phyloP scores from a whole-genome alignment of 2,888 invertebrate species.

The Hofmannophila pseudospretella region DNA sequence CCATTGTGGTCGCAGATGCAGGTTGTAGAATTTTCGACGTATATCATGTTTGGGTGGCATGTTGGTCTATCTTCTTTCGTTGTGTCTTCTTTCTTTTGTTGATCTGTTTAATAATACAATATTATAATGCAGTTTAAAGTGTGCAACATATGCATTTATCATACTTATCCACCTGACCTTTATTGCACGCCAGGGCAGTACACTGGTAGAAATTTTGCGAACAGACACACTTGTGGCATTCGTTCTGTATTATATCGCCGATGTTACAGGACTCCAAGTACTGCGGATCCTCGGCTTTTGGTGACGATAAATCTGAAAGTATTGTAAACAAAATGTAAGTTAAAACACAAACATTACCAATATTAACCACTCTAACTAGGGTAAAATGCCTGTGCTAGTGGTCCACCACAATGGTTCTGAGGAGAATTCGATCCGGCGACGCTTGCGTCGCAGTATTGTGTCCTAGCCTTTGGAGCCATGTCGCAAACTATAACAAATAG shows the following conservation, averaged over 20 bases:
- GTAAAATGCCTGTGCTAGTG: too few species aligned
- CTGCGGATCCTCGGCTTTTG: neutral
- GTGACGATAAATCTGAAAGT: neutral
- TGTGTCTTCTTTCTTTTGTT: neutral
- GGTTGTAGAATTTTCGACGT: slow-evolving; percentile 27
- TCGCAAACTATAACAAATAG: too few species aligned
- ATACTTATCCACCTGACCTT: slow-evolving; percentile 10
- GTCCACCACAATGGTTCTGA: too few species aligned
- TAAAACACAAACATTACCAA: too few species aligned
- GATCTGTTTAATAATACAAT: neutral
- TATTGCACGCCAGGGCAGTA: slow-evolving; percentile 16
- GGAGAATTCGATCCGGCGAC: too few species aligned
- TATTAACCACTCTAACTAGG: too few species aligned
- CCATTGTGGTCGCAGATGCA: slow-evolving; percentile 46
- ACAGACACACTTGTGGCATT: slow-evolving; percentile 32
- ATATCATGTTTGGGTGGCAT: slow-evolving; percentile 38
- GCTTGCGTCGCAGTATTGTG: too few species aligned
- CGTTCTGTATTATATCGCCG: slow-evolving; percentile 30
- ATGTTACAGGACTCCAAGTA: slow-evolving; percentile 22
- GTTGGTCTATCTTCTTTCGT: neutral
- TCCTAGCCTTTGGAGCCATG: too few species aligned
- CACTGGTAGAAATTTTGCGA: slow-evolving; percentile 28
- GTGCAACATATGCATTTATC: too few species aligned
- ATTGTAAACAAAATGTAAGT: neutral
- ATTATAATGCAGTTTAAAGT: too few species aligned